Evolutionary conservation across 2,113 vertebrate species (phyloP), one percentile per base, ranked within the genome.

Genomic region (Herpetotheres cachinnans): DNA sequence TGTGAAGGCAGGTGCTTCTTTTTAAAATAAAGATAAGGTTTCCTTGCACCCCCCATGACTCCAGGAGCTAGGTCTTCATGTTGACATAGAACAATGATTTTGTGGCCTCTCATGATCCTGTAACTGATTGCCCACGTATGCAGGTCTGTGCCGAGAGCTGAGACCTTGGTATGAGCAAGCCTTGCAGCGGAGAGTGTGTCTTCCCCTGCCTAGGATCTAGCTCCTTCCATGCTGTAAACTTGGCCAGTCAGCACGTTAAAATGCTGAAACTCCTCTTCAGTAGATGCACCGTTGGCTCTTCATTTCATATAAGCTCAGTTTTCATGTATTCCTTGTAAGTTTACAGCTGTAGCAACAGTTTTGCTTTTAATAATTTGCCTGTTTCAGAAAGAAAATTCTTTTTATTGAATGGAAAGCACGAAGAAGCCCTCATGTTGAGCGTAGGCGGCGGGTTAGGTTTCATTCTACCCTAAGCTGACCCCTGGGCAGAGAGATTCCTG

Each of bases 401-500:
- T 36, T 36, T 73, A 56, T 84, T 3, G 0, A 74, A 72, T 86
- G 83, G 88, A 95, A 93, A 93, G 71, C 72, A 52, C 38, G 89
- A 91, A 95, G 86, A 67, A 91, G 42, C 50, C 47, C 74, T 84
- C 8, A 1, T 95, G 86, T 88, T 82, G 71, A 94, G 86, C 4
- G 0, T 74, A 80, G 86, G 87, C 16, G 0, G 30, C 9, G 79
- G 27, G 27, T 97, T 94, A 62, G 83, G 84, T 98, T 97, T 96
- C 97, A 86, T 34, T 72, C 95, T 97, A 84, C 96, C 97, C 95
- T 96, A 94, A 94, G 73, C 65, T 97, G 95, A 98, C 96, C 98
- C 89, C 94, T 83, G 93, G 94, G 81, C 85, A 95, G 97, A 92
- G 95, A 97, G 95, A 97, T 97, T 98, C 97, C 93, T 96, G 92